Percentiles rank a stretch among this genome's conserved stretches.
phyloP scores from a whole-genome alignment of 1,140 invertebrate species.

The Trissolcus basalis region DNA sequence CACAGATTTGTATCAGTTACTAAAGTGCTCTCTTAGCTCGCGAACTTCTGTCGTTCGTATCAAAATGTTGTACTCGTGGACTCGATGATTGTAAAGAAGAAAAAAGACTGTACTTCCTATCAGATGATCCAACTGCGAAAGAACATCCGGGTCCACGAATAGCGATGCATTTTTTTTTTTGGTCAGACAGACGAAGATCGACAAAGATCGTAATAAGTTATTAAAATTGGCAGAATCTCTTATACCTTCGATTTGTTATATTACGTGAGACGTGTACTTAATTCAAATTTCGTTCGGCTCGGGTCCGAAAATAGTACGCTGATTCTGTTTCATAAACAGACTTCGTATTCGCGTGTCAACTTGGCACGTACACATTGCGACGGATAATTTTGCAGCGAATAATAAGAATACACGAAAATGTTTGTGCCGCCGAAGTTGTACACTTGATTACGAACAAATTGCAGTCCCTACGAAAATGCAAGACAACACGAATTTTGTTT shows the following conservation, averaged over 20 bases:
- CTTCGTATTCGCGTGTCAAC: constrained; percentile 28
- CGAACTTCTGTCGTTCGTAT: too few relatives aligned
- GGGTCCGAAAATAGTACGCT: constrained; percentile 27
- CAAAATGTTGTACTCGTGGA: too few relatives aligned
- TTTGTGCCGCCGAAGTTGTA: constrained; percentile 11
- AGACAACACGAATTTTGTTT: background rate
- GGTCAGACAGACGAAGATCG: background rate
- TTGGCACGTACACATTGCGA: constrained; percentile 35
- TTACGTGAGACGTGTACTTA: constrained; percentile 18
- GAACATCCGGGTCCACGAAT: too few relatives aligned
- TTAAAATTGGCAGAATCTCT: background rate
- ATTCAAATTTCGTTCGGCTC: constrained; percentile 27
- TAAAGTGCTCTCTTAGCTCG: too few relatives aligned
- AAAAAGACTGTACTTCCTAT: too few relatives aligned
- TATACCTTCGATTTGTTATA: constrained; percentile 15
- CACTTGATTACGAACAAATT: constrained; percentile 15
- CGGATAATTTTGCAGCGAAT: constrained; percentile 10
- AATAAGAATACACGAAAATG: constrained; percentile 15
- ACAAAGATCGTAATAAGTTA: too few relatives aligned
- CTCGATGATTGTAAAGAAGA: too few relatives aligned
- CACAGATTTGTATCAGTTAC: background rate
- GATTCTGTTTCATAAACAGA: constrained; percentile 41
- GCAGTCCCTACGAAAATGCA: constrained; percentile 20
- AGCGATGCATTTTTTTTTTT: too few relatives aligned
- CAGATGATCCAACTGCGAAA: too few relatives aligned